These are phyloP conservation scores for Cotesia congregata DNA, from an alignment of 2,888 invertebrate species.

Conservation along the genomic window DNA sequence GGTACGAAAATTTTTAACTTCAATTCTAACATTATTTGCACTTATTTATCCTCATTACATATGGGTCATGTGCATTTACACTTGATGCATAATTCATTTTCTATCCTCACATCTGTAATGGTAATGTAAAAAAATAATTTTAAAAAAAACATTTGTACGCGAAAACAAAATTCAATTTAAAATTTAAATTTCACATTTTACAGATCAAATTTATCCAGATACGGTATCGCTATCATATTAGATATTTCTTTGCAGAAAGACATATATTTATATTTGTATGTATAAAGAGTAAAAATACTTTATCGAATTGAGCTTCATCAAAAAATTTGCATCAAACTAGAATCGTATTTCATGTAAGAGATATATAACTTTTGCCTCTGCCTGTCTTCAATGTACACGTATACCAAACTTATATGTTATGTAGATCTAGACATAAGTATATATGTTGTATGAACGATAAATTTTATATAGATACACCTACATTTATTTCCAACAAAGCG, in stretches of 20 bases:
- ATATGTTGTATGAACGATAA: not conserved
- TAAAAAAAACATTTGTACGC: not conserved
- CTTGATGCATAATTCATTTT: not conserved
- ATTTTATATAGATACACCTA: not conserved
- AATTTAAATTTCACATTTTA: not conserved
- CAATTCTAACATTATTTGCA: not conserved
- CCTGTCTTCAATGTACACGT: not conserved
- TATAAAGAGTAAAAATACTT: not conserved
- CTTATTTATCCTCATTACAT: not conserved
- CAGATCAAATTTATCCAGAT: not conserved
- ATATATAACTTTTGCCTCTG: not conserved
- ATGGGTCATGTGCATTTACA: not conserved
- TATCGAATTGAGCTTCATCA: not conserved
- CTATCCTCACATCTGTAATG: not conserved
- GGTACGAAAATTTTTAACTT: conserved; percentile 51
- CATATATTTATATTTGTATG: not conserved
- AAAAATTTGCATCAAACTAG: not conserved
- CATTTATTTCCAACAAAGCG: not conserved
- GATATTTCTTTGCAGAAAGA: not conserved
- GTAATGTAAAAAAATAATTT: not conserved
- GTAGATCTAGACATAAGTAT: not conserved
- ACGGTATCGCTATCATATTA: not conserved
- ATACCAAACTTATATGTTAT: too few species aligned
- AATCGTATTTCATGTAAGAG: not conserved
- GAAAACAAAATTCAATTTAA: not conserved